A percentile compares a stretch with the other conserved stretches of the same genome.
Evolutionary conservation across 53 echinoderm and acorn worm species (phyloP).

Genomic region (Holothuria leucospilota): DNA sequence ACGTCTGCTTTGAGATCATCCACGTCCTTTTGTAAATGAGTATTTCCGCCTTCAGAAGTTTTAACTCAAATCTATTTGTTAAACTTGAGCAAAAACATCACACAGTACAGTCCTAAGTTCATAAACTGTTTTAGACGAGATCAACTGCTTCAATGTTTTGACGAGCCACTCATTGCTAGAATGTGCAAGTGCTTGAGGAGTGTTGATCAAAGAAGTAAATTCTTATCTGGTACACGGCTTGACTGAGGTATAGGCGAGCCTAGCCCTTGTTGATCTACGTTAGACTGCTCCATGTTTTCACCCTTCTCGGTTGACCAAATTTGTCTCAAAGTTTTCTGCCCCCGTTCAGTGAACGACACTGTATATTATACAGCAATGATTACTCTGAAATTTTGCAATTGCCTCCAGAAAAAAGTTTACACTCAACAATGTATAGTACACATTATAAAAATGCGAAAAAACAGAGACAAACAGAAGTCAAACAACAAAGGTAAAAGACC

Average conservation of each 20-base stretch:
- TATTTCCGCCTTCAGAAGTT: not conserved
- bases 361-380: too few species aligned
- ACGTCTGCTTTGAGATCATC: not conserved
- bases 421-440: too few species aligned
- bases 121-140: not conserved
- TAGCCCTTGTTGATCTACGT: not conserved
- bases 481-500: too few species aligned
- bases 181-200: not conserved
- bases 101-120: constrained; percentile 1
- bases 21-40: not conserved
- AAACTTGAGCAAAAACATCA: constrained; percentile 14
- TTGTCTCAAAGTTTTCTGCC: not conserved
- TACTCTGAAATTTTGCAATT: too few species aligned
- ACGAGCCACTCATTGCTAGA: constrained; percentile 11
- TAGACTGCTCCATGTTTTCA: not conserved
- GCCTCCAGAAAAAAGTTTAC: too few species aligned
- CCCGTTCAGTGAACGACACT: not conserved
- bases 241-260: not conserved
- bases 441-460: too few species aligned
- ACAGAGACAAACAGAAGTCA: too few species aligned
- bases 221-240: not conserved
- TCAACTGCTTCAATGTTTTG: constrained; percentile 8
- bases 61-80: not conserved
- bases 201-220: not conserved
- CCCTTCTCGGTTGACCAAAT: not conserved